Base-by-base conservation (phyloP, 2,888 invertebrate genomes). In the Tipula helvola region DNA sequence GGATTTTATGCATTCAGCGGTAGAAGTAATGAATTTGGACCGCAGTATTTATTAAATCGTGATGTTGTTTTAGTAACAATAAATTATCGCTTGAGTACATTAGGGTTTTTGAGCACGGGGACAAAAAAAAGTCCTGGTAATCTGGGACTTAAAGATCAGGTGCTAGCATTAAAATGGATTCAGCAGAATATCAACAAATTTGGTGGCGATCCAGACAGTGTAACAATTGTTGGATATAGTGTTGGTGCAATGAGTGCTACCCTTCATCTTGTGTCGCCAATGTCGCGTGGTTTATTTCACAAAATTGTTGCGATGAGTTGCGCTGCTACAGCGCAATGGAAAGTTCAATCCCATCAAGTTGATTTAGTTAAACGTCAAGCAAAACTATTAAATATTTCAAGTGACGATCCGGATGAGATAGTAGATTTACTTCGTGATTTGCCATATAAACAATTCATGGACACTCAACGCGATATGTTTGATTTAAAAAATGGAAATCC, bases 141-240 rank as follows among this genome's bases (percentile, higher is more conserved):
- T 28, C 28, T 28, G 1, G 28, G 28, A 28, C 28, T 28, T 28
- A 28, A 28, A 28, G 28, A 28, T 28, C 28, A 28, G 28, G 28
- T 28, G 28, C 2, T 28, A 28, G 28, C 28, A 28, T 28, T 28
- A 28, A 28, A 28, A 28, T 28, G 28, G 28, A 28, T 28, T 28
- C 28, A 28, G 28, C 28, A 28, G 28, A 28, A 28, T 28, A 28
- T 28, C 2, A 28, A 28, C 2, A 1, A 28, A 28, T 28, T 28
- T 28, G 28, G 28, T 28, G 28, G 28, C 2, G 28, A 28, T 28
- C 28, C 28, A 1, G 28, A 28, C 47, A 89, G 90, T 1, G 94
- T 95, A 0, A 95, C 95, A 0, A 90, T 95, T 12, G 89, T 93
- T 0, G 95, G 95, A 0, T 92, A 93, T 89, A 93, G 93, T 88